Percentiles rank a stretch among this genome's conserved stretches.
phyloP scores from a whole-genome alignment of 2,113 vertebrate genomes.

The Oceanodroma tethys region DNA sequence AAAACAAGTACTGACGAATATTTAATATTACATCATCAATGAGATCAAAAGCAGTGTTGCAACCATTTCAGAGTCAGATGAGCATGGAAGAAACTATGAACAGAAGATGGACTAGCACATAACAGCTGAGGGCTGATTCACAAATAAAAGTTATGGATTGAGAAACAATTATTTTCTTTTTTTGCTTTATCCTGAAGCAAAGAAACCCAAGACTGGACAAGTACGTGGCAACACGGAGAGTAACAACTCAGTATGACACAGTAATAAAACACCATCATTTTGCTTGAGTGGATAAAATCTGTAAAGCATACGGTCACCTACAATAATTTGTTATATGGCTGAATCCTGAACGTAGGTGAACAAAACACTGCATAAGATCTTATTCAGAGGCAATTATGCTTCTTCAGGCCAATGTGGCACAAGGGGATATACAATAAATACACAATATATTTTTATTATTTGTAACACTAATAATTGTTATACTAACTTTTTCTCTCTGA shows the following conservation, averaged over 20 bases:
- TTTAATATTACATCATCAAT: not conserved
- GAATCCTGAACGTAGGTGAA: not conserved
- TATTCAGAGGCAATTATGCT: not conserved
- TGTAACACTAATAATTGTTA: not conserved
- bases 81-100: not conserved
- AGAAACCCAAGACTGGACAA: not conserved
- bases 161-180: not conserved
- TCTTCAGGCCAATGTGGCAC: not conserved
- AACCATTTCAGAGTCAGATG: not conserved
- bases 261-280: not conserved
- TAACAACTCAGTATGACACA: not conserved
- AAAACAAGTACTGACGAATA: not conserved
- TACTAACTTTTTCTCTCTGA: not conserved
- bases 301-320: not conserved
- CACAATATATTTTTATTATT: not conserved
- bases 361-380: not conserved
- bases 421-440: not conserved
- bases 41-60: not conserved
- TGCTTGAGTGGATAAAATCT: not conserved
- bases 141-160: not conserved
- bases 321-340: not conserved
- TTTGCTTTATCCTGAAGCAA: not conserved
- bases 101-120: not conserved
- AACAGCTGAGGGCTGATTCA: not conserved
- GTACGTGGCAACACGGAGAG: not conserved